These are phyloP conservation scores for Hyperoodon ampullatus DNA, from an alignment of 2,113 vertebrate genomes.

Conservation along the genomic window DNA sequence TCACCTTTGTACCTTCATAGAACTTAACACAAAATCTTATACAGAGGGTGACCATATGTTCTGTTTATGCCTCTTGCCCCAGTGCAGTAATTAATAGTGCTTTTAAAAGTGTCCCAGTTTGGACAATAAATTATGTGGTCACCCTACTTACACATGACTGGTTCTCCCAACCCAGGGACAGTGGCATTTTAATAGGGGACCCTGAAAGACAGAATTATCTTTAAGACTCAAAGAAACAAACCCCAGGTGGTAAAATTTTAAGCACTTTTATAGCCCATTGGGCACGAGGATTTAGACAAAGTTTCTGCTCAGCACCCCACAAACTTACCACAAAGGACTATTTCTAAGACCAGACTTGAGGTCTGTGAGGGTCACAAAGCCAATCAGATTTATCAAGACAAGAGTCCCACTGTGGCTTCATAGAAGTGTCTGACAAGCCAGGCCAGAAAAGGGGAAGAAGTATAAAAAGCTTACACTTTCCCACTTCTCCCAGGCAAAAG, in stretches of 20 bases:
- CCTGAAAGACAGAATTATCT: constrained; percentile 42
- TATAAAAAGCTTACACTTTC: neutral
- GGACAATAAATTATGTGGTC: constrained; percentile 37
- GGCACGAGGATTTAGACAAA: constrained; percentile 34
- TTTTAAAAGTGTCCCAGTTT: constrained; percentile 30
- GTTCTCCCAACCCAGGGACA: neutral
- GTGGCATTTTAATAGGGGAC: constrained; percentile 45
- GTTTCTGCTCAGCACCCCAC: neutral
- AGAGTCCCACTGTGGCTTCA: constrained; percentile 2
- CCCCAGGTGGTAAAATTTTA: constrained; percentile 36
- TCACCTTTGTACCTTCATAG: neutral
- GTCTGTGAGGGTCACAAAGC: neutral
- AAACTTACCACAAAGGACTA: neutral
- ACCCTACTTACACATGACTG: neutral
- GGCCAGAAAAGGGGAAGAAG: neutral
- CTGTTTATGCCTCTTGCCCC: neutral
- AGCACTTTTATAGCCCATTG: constrained; percentile 26
- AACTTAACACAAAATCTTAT: neutral
- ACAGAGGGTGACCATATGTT: constrained; percentile 20
- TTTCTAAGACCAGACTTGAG: constrained; percentile 15
- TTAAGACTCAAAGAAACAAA: constrained; percentile 55
- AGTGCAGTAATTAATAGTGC: neutral
- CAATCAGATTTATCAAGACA: neutral
- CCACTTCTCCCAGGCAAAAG: neutral
- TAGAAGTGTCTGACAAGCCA: neutral